A percentile compares a stretch with the other conserved stretches of the same genome.
These are phyloP conservation scores for Drosophila neocordata DNA, from an alignment of 1,140 invertebrate species.

Conservation along the genomic window DNA sequence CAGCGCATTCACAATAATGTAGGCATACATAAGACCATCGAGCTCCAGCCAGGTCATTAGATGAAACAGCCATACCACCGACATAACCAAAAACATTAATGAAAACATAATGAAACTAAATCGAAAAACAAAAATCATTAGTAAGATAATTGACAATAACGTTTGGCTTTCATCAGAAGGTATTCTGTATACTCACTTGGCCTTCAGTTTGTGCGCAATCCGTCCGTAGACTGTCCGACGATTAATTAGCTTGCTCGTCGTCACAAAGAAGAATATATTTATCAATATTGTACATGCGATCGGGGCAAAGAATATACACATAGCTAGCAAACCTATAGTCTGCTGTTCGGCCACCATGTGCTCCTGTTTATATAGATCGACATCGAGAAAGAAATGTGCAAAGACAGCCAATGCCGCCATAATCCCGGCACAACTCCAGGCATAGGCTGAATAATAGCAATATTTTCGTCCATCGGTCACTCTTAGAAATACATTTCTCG, in stretches of 20 bases:
- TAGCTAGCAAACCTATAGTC: constrained; percentile 90
- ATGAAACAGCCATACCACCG: constrained; percentile 88
- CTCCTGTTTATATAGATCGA: constrained; percentile 84
- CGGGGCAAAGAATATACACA: constrained; percentile 91
- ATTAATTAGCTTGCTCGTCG: constrained; percentile 90
- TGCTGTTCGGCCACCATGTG: constrained; percentile 85
- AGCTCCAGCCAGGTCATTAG: constrained; percentile 88
- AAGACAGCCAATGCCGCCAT: constrained; percentile 89
- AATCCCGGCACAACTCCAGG: constrained; percentile 88
- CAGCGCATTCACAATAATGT: constrained; percentile 89
- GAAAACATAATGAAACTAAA: constrained; percentile 91
- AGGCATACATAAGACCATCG: constrained; percentile 87
- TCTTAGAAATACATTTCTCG: constrained; percentile 91
- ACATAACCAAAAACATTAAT: constrained; percentile 89
- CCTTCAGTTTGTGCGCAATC: constrained; percentile 92
- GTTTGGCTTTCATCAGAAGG: too few relatives aligned
- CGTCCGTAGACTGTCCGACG: constrained; percentile 91
- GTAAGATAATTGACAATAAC: too few relatives aligned
- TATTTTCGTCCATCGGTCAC: constrained; percentile 93
- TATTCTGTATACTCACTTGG: constrained; percentile 86
- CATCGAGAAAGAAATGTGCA: constrained; percentile 91
- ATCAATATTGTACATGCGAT: constrained; percentile 90
- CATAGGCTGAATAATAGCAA: constrained; percentile 92
- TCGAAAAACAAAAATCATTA: too few relatives aligned
- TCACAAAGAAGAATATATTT: constrained; percentile 90